These are phyloP conservation scores for Metalampra italica DNA, from an alignment of 2,888 invertebrate genomes.

Conservation along the genomic window DNA sequence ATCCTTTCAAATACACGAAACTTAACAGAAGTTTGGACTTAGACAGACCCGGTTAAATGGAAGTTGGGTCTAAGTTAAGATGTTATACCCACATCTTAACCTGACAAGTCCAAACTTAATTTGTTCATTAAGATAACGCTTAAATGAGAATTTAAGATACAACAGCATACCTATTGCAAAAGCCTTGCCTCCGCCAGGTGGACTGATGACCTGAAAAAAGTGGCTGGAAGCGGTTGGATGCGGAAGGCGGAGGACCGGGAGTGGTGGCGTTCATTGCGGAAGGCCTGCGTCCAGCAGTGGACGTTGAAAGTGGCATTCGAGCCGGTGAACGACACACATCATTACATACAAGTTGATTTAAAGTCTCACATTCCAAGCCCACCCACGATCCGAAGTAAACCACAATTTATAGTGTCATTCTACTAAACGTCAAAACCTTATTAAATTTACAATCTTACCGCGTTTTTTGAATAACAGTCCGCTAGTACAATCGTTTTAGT, in stretches of 20 bases:
- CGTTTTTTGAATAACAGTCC: neutral
- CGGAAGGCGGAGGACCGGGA: no score
- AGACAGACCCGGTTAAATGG: neutral
- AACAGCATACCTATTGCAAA: no score
- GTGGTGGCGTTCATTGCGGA: no score
- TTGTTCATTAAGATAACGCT: neutral
- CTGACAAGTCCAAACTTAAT: neutral
- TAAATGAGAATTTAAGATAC: no score
- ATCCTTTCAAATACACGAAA: neutral
- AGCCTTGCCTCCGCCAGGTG: no score
- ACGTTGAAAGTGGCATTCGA: no score
- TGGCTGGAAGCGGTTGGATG: no score
- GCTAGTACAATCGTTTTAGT: neutral
- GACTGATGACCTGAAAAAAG: no score
- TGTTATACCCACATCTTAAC: neutral
- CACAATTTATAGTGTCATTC: constrained; percentile 4
- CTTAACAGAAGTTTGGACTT: neutral
- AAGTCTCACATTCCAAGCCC: neutral
- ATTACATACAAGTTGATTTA: no score
- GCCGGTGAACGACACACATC: no score
- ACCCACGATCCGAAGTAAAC: neutral
- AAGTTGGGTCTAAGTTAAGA: neutral
- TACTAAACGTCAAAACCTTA: constrained; percentile 2
- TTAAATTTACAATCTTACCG: constrained; percentile 2
- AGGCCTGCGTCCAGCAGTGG: no score